These are phyloP conservation scores for Paelopatides confundens DNA, from an alignment of 53 echinoderm and acorn worm species.

Conservation along the genomic window DNA sequence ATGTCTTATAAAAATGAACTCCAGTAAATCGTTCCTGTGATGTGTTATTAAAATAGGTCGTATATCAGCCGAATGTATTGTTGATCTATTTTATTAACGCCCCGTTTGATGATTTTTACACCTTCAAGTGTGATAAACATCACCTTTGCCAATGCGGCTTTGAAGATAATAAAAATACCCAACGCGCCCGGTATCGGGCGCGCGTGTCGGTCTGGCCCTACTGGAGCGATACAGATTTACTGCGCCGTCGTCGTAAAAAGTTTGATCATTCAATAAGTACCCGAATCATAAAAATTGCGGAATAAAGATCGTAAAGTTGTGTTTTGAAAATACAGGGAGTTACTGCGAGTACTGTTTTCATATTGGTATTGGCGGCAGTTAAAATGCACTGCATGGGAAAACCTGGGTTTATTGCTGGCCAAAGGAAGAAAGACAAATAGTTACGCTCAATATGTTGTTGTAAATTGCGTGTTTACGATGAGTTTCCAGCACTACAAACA, in stretches of 20 bases:
- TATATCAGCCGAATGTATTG: conserved; percentile 21
- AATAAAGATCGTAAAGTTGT: conserved; percentile 38
- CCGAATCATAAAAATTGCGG: conserved; percentile 27
- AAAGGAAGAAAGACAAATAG: conserved; percentile 1
- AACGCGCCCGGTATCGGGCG: background rate
- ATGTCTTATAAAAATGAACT: conserved; percentile 2
- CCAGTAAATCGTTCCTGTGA: conserved; percentile 16
- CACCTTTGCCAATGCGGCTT: background rate
- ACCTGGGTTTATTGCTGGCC: background rate
- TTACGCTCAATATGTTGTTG: background rate
- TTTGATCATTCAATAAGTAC: conserved; percentile 31
- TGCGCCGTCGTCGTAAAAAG: conserved; percentile 11
- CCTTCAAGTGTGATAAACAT: conserved; percentile 37
- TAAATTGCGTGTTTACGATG: background rate
- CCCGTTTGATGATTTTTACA: background rate
- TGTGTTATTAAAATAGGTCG: conserved; percentile 32
- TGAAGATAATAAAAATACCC: conserved; percentile 10
- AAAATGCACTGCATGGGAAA: conserved; percentile 11
- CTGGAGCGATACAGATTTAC: conserved; percentile 12
- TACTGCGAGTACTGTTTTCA: background rate
- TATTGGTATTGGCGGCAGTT: background rate
- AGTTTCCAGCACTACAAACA: background rate
- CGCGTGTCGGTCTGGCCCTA: background rate
- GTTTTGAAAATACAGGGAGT: conserved; percentile 39
- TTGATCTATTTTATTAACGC: conserved; percentile 39